Evolutionary conservation across 2,113 vertebrate genomes (phyloP).

Genomic region (Indicator maculatus): DNA sequence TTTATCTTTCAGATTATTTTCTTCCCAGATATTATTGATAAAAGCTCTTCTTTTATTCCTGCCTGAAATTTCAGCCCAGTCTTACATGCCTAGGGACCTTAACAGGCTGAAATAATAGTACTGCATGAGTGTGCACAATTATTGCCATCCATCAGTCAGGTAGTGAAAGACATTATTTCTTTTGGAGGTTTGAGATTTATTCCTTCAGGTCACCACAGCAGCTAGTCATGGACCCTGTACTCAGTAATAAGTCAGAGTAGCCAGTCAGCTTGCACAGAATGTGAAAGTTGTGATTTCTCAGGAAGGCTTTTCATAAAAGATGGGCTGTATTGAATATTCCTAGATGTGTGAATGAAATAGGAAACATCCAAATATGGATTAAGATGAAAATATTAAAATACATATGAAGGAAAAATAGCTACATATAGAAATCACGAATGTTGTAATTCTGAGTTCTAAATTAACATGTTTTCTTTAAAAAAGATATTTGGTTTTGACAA

Average conservation of each 20-base stretch:
- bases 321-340: not conserved
- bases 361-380: not conserved
- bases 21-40: not conserved
- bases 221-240: not conserved
- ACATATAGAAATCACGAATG: accelerated
- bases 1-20: not conserved
- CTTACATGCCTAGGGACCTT: not conserved
- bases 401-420: not conserved
- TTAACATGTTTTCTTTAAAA: not conserved
- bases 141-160: not conserved
- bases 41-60: not conserved
- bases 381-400: not conserved
- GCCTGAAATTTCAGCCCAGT: not conserved
- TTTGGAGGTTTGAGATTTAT: not conserved
- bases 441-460: not conserved
- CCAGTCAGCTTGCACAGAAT: not conserved
- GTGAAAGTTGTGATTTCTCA: not conserved
- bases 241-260: not conserved
- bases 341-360: not conserved
- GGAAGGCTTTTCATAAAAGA: not conserved
- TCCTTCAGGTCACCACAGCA: not conserved
- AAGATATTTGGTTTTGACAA: not conserved
- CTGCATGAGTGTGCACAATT: not conserved
- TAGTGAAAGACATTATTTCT: not conserved
- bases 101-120: not conserved